Conservation (phyloP, 2,888 invertebrate species). For the Cheilosia vernalis region DNA sequence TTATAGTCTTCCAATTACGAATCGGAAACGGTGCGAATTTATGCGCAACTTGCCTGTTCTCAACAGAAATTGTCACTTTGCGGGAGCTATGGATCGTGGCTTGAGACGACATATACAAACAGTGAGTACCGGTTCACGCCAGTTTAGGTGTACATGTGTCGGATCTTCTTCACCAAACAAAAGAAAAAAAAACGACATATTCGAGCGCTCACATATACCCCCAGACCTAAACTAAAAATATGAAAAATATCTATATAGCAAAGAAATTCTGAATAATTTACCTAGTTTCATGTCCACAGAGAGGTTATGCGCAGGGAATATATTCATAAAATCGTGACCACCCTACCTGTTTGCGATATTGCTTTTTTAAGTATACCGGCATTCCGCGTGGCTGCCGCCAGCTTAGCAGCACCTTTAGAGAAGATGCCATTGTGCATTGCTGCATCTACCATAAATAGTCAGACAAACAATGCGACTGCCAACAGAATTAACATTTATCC, state of each 20-base stretch:
- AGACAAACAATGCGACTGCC: constrained; percentile 36
- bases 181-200: no score
- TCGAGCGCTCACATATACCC: neutral
- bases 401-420: constrained; percentile 10
- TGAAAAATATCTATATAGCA: neutral
- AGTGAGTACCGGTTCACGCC: no score
- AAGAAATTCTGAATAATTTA: constrained; percentile 52
- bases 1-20: no score
- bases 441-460: constrained; percentile 30
- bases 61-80: no score
- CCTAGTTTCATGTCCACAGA: constrained; percentile 27
- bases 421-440: constrained; percentile 34
- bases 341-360: constrained; percentile 55
- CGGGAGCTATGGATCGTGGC: no score
- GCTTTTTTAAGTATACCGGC: constrained; percentile 32
- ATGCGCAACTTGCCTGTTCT: no score
- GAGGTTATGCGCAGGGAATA: constrained; percentile 31
- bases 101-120: no score
- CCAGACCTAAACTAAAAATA: neutral
- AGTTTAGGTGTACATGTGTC: no score
- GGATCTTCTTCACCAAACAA: no score
- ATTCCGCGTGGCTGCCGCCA: constrained; percentile 34
- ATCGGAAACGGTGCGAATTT: no score
- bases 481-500: constrained; percentile 65
- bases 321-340: constrained; percentile 71